Base-by-base conservation (phyloP, 1,140 invertebrate genomes). In the Delia radicum region DNA sequence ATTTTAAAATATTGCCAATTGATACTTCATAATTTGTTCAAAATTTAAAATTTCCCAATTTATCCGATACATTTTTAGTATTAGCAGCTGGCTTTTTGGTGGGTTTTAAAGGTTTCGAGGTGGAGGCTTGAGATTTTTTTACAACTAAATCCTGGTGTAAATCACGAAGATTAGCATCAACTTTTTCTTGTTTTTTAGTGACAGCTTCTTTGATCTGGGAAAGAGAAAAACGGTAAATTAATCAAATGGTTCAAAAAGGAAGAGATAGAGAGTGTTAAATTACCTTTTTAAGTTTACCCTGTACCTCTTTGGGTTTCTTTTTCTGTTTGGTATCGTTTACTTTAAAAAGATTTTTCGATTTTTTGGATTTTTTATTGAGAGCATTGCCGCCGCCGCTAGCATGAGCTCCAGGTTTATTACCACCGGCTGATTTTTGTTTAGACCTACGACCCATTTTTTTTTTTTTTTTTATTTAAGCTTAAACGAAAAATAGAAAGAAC, bases 251-350 rank as follows among this genome's bases (percentile, higher is more conserved):
- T 24, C 0, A 1, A 5, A 7, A 29, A 67, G 12, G 28, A 3
- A 72, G 27, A 67, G 1, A n/a, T 21, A 2, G 4, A 4, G 21
- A 24, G n/a, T 5, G 1, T 27, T 29, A 7, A 31, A 15, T 48
- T 77, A 86, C 83, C 82, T 85, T 79, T 73, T 86, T 86, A n/a
- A 86, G 77, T 33, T 86, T 85, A 29, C 83, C 84, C 67, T 86
- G 81, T 10, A 86, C 84, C 62, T 85, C 84, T 76, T 86, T 86
- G 31, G 84, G 81, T 77, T 86, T 86, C 77, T 85, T 86, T 48
- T 85, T 85, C 75, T 79, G 79, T 73, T 86, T 86, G 46, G 65
- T 78, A 65, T 79, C 79, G 65, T 74, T 74, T 12, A 85, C 84
- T 69, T 85, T 85, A 74, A 85, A 85, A 5, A 85, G 73, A 29